Conservation (phyloP, 2,888 invertebrate genomes). For the Rosalia funebris region DNA sequence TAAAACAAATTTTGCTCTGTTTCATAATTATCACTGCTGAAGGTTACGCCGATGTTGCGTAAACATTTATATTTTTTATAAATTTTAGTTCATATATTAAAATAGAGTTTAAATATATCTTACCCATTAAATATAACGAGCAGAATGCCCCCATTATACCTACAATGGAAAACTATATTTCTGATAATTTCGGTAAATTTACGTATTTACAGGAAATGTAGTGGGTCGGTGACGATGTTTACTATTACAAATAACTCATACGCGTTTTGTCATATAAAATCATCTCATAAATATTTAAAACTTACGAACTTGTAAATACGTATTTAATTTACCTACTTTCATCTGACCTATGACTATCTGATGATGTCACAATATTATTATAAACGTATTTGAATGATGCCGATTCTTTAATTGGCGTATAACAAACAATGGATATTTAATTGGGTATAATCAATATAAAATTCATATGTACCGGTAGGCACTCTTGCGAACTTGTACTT, state of each 20-base stretch:
- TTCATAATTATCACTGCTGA: too few species aligned
- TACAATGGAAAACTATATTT: background rate
- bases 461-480: background rate
- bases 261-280: background rate
- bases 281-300: conserved; percentile 1
- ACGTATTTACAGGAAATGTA: background rate
- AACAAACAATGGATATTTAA: background rate
- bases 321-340: conserved; percentile 19
- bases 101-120: too few species aligned
- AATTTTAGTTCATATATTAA: too few species aligned
- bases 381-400: too few species aligned
- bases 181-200: background rate
- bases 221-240: background rate
- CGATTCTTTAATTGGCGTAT: background rate
- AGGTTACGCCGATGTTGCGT: too few species aligned
- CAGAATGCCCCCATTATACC: too few species aligned
- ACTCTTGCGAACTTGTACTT: too few species aligned
- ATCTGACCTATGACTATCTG: conserved; percentile 18
- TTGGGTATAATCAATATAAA: background rate
- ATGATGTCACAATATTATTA: conserved; percentile 16
- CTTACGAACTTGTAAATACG: background rate
- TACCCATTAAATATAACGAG: too few species aligned
- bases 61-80: too few species aligned
- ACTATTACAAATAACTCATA: background rate
- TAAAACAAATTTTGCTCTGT: too few species aligned